A percentile compares a stretch with the other conserved stretches of the same genome.
These are phyloP conservation scores for Periparus ater DNA, from an alignment of 2,797 vertebrate species.

Conservation along the genomic window DNA sequence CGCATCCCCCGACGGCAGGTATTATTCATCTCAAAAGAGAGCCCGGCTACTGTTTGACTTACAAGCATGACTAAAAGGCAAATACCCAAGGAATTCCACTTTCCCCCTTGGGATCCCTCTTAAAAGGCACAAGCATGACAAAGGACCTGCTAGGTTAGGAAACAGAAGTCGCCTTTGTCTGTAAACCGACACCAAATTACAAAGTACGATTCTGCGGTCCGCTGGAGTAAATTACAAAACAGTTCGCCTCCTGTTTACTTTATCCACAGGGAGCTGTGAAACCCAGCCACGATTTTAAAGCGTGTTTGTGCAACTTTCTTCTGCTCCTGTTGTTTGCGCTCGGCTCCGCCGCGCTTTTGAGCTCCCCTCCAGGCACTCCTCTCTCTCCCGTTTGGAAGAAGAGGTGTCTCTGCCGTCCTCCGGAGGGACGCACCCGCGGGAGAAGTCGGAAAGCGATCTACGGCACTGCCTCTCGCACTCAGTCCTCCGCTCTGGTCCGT, in stretches of 20 bases:
- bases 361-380: background rate
- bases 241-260: constrained; percentile 5
- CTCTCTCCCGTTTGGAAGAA: background rate
- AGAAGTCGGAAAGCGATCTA: background rate
- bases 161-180: constrained; percentile 54
- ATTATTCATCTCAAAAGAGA: constrained; percentile 20
- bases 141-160: constrained; percentile 61
- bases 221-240: constrained; percentile 64
- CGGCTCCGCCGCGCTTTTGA: background rate
- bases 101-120: constrained; percentile 59
- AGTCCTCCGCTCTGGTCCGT: fast-evolving
- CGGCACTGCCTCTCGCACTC: background rate
- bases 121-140: constrained; percentile 61
- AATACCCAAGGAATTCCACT: constrained; percentile 47
- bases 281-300: constrained; percentile 19
- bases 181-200: constrained; percentile 76
- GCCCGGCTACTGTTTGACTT: constrained; percentile 49
- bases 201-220: constrained; percentile 44
- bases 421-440: background rate
- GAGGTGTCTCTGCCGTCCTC: background rate
- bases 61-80: constrained; percentile 63
- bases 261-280: background rate
- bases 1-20: background rate
- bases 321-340: background rate
- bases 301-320: constrained; percentile 26